Conservation (phyloP, 2,888 invertebrate species). For the Operophtera brumata region DNA sequence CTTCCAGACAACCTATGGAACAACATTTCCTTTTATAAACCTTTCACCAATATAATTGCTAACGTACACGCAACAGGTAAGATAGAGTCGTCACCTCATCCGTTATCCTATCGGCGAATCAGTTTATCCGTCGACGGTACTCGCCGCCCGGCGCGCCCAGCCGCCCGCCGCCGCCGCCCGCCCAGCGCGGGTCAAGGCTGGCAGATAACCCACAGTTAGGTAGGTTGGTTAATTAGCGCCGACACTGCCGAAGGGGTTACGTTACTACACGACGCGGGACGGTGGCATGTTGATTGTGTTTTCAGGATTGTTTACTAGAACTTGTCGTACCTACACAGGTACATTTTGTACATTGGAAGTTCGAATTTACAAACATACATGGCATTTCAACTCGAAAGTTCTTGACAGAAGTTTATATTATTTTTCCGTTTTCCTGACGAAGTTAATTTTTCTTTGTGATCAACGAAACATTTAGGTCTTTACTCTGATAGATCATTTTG, state of each 20-base stretch:
- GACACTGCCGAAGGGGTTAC: not conserved
- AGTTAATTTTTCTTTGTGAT: no score
- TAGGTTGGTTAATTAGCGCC: not conserved
- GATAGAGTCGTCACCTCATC: conserved; percentile 11
- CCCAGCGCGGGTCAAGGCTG: conserved; percentile 12
- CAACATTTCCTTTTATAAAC: no score
- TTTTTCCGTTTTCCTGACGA: no score
- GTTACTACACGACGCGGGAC: conserved; percentile 2
- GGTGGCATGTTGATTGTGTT: conserved; percentile 5
- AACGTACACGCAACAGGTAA: conserved; percentile 19
- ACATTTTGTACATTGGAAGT: no score
- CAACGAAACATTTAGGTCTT: no score
- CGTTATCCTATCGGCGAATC: conserved; percentile 5
- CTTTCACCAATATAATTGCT: not conserved
- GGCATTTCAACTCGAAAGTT: no score
- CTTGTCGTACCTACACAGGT: no score
- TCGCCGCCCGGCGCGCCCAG: conserved; percentile 4
- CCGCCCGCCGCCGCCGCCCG: not conserved
- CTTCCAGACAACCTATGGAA: no score
- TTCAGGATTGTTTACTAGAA: not conserved
- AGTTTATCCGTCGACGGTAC: not conserved
- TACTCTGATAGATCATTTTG: no score
- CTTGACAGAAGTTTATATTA: no score
- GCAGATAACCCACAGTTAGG: not conserved
- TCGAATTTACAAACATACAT: no score